Percentiles rank a stretch among this genome's conserved stretches.
phyloP scores from a whole-genome alignment of 1,140 invertebrate species.

The Sarcophaga peregrina region DNA sequence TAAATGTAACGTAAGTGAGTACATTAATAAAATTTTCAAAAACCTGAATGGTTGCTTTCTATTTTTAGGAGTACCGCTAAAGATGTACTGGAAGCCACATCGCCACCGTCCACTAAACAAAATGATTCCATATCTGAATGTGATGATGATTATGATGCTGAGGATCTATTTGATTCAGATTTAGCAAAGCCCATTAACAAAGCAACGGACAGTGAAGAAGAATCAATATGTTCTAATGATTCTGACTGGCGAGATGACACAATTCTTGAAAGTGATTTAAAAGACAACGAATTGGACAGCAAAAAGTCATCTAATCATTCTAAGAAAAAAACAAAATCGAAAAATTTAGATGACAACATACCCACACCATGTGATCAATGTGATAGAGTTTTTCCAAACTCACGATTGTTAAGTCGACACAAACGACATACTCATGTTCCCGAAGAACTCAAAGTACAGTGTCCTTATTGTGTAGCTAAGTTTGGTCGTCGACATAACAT shows the following conservation, averaged over 20 bases:
- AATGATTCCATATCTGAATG: neutral
- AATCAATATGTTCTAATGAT: neutral
- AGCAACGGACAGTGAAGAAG: neutral
- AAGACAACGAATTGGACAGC: neutral
- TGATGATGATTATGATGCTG: conserved; percentile 3
- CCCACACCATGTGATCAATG: conserved; percentile 27
- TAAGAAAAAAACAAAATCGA: neutral
- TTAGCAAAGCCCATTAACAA: neutral
- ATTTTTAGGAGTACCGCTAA: neutral
- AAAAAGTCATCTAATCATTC: neutral
- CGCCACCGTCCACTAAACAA: neutral
- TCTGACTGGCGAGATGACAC: neutral
- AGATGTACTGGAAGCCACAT: neutral
- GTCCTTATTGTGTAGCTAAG: conserved; percentile 1
- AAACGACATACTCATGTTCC: conserved; percentile 18
- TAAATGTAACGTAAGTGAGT: neutral
- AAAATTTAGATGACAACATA: conserved; percentile 12
- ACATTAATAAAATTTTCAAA: neutral
- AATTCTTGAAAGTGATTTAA: neutral
- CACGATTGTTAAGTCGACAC: neutral
- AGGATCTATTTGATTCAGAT: neutral
- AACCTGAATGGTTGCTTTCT: neutral
- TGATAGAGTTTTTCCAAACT: conserved; percentile 30
- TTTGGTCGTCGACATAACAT: conserved; percentile 17
- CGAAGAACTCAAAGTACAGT: conserved; percentile 27